phyloP scores from a whole-genome alignment of 2,888 invertebrate genomes.

The Gari tellinella region DNA sequence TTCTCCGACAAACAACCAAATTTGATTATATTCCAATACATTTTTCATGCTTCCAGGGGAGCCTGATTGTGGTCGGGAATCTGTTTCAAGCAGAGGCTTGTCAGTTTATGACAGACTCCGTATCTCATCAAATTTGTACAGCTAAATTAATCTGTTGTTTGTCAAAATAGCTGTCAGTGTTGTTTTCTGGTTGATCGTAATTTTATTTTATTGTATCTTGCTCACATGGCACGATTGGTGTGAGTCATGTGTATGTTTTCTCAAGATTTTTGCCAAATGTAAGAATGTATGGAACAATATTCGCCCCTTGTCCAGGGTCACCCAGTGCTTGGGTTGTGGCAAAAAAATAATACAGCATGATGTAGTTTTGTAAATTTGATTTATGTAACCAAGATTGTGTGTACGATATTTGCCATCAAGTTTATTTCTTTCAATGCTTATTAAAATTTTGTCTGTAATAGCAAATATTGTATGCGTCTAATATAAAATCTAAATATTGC shows the following conservation, averaged over 20 bases:
- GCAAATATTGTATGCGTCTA: no score
- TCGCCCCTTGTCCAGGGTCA: no score
- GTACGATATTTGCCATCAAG: no score
- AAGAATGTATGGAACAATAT: no score
- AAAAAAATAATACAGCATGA: no score
- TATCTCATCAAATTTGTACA: constrained; percentile 54
- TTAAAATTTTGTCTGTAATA: no score
- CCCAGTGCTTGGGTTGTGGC: no score
- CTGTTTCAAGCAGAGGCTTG: constrained; percentile 42
- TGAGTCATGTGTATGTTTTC: constrained; percentile 17
- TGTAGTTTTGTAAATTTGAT: no score
- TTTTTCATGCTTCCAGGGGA: constrained; percentile 15
- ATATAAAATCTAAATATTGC: no score
- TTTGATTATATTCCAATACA: constrained; percentile 17
- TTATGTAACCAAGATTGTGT: no score
- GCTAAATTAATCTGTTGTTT: constrained; percentile 59
- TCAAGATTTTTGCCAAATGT: no score
- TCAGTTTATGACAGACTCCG: constrained; percentile 48
- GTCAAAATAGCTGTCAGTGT: constrained; percentile 51
- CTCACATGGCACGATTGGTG: constrained; percentile 16
- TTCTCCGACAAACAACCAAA: constrained; percentile 40
- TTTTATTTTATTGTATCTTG: constrained; percentile 43
- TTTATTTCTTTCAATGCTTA: no score
- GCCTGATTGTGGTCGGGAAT: constrained; percentile 40
- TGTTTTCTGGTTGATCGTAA: constrained; percentile 35